Base-by-base conservation (phyloP, 2,797 vertebrate species). In the Telmatherina bonti region DNA sequence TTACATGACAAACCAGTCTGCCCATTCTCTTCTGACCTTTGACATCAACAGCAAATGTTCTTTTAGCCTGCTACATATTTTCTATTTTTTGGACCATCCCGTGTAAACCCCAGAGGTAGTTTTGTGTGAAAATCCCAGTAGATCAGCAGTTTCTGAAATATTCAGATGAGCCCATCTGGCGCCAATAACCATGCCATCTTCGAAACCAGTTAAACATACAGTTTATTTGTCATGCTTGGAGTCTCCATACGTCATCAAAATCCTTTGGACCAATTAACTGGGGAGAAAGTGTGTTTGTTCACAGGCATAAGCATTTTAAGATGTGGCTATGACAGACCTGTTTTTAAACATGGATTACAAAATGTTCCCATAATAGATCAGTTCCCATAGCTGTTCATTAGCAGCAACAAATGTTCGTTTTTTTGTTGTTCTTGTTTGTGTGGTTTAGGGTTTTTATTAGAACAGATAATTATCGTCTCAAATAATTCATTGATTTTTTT, bases 231-330 rank as follows among this genome's bases (percentile, higher is more conserved):
- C 56, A 24, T 9, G 47, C 53, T 55, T 58, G 61, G 30, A 29
- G 36, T 45, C 62, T 72, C 61, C 61, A 31, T 57, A 67, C 70
- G 53, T 54, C 41, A 38, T 59, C 62, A 55, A 22, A n/a, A 7
- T 66, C 38, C n/a, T 62, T 5, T 22, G 57, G 30, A 45, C 47
- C 33, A 26, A 60, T 52, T 41, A n/a, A 60, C 52, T n/a, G 26
- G 18, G n/a, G 11, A 54, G 1, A 24, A 15, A 35, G 15, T 29
- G 11, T 16, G 57, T 62, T 24, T 66, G 51, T 54, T 56, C 35
- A 29, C 53, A 58, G 41, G 56, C 33, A 24, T 24, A 27, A 55
- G 53, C 12, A 41, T 18, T 74, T 54, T 52, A 8, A 31, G 51
- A 41, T 64, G 24, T 41, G 24, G 36, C 57, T 59, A 41, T 33